Conservation (phyloP, 2,797 vertebrate genomes). For the Hirundo rustica region DNA sequence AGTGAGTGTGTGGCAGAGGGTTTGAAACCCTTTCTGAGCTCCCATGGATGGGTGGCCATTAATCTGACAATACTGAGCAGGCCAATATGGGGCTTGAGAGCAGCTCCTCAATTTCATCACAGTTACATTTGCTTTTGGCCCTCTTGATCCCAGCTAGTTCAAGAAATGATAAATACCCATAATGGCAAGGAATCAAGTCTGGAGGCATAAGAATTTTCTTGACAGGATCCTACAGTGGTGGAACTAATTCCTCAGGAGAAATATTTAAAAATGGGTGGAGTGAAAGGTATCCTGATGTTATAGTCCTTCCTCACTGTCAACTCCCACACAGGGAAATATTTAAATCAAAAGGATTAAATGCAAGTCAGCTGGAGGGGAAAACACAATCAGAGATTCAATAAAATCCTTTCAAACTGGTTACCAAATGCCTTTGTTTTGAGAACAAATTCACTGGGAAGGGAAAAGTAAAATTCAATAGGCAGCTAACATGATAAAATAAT, state of each 20-base stretch:
- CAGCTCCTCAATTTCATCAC: fast-evolving
- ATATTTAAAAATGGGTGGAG: not conserved
- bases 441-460: not conserved
- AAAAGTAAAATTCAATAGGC: conserved; percentile 28
- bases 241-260: not conserved
- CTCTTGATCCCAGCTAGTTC: not conserved
- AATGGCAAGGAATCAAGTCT: not conserved
- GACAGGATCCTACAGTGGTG: not conserved
- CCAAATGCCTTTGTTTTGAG: conserved; percentile 13
- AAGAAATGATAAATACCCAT: not conserved
- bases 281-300: not conserved
- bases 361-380: conserved; percentile 26
- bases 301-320: not conserved
- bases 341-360: conserved; percentile 1
- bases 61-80: not conserved
- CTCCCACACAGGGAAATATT: not conserved
- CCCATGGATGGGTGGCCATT: not conserved
- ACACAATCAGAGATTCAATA: not conserved
- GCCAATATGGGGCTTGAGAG: not conserved
- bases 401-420: not conserved
- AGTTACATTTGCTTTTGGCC: not conserved
- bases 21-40: not conserved
- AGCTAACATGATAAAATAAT: conserved; percentile 34
- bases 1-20: not conserved
- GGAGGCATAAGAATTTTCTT: not conserved